A percentile compares a stretch with the other conserved stretches of the same genome.
Conservation (phyloP, 2,888 invertebrate genomes). For the Folsomia candida region DNA sequence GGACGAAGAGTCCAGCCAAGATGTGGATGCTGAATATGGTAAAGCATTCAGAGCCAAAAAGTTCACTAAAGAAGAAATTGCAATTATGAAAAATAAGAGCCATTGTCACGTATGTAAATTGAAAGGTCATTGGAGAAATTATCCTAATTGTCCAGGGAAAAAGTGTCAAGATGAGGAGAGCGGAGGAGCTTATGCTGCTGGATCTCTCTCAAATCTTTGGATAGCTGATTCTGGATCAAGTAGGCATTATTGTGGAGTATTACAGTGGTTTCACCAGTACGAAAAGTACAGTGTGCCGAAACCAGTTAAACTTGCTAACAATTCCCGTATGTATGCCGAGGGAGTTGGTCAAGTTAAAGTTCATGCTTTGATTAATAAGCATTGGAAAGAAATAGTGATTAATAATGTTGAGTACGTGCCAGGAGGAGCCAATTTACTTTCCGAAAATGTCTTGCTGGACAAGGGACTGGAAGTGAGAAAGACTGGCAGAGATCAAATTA, state of each 20-base stretch:
- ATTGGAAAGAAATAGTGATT: constrained; percentile 25
- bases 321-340: background rate
- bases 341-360: constrained; percentile 26
- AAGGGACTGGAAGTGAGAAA: constrained; percentile 31
- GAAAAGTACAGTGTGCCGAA: constrained; percentile 17
- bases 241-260: constrained; percentile 24
- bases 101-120: constrained; percentile 18
- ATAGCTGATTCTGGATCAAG: constrained; percentile 29
- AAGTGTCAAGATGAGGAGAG: background rate
- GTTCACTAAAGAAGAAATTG: constrained; percentile 18
- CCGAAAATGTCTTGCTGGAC: constrained; percentile 28
- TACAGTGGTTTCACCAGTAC: constrained; percentile 29
- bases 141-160: constrained; percentile 22
- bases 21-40: background rate
- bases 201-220: constrained; percentile 3
- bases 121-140: constrained; percentile 33
- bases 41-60: constrained; percentile 2
- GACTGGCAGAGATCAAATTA: background rate
- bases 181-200: constrained; percentile 6
- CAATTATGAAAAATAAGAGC: constrained; percentile 13
- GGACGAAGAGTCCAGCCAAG: background rate
- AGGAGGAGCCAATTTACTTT: constrained; percentile 29
- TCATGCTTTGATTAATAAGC: constrained; percentile 12
- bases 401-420: constrained; percentile 27
- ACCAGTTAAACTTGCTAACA: constrained; percentile 20